Conservation (phyloP, 2,113 vertebrate species). For the Pseudopodoces humilis region DNA sequence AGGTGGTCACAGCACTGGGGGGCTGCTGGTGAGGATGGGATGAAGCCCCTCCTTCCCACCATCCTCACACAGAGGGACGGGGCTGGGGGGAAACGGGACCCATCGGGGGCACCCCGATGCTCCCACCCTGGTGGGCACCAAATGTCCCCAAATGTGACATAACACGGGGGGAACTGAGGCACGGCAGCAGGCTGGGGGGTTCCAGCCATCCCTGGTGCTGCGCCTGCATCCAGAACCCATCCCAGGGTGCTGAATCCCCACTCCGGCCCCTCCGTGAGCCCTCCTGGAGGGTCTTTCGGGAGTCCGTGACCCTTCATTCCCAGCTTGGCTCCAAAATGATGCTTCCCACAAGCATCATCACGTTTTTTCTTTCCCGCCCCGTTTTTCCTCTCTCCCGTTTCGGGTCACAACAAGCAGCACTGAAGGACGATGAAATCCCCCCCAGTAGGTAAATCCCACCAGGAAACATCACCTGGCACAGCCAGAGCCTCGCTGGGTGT, state of each 20-base stretch:
- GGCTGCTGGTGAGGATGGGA: background rate
- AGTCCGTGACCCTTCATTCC: accelerated
- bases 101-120: accelerated
- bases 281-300: no score
- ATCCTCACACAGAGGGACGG: background rate
- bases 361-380: background rate
- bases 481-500: accelerated
- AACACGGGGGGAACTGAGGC: background rate
- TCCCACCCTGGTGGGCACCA: background rate
- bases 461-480: background rate
- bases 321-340: accelerated
- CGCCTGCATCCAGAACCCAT: background rate
- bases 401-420: background rate
- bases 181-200: accelerated
- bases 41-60: background rate
- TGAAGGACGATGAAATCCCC: background rate
- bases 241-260: accelerated
- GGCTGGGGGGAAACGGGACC: background rate
- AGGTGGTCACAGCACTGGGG: background rate
- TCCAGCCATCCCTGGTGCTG: background rate
- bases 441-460: background rate
- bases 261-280: accelerated
- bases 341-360: background rate
- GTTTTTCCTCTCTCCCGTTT: background rate
- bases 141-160: accelerated